Percentiles rank a stretch among this genome's conserved stretches.
These are phyloP conservation scores for Solenopsis fugax DNA, from an alignment of 1,140 invertebrate genomes.

Conservation along the genomic window DNA sequence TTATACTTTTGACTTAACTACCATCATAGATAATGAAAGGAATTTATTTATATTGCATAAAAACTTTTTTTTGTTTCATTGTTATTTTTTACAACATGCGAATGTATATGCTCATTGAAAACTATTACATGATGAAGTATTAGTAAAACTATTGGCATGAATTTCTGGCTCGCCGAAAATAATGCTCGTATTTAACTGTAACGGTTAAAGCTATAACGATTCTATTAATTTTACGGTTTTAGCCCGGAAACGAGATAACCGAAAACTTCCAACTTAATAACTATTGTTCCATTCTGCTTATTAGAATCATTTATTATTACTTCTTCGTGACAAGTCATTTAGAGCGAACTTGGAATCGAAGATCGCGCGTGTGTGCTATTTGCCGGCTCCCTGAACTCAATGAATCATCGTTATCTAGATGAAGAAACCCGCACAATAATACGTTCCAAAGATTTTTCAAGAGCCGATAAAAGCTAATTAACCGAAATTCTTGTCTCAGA, in stretches of 20 bases:
- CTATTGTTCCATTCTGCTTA: slow-evolving; percentile 37
- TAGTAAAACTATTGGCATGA: background rate
- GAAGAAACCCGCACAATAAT: slow-evolving; percentile 67
- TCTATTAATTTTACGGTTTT: slow-evolving; percentile 23
- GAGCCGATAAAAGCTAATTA: slow-evolving; percentile 67
- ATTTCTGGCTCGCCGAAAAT: background rate
- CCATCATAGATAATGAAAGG: background rate
- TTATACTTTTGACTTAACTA: background rate
- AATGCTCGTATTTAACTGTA: background rate
- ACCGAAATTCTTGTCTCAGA: slow-evolving; percentile 62
- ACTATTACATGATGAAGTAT: background rate
- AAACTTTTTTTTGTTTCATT: background rate
- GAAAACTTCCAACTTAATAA: slow-evolving; percentile 52
- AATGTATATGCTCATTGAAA: background rate
- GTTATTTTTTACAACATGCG: background rate
- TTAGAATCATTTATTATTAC: slow-evolving; percentile 71
- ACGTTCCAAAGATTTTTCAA: slow-evolving; percentile 46
- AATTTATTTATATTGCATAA: background rate
- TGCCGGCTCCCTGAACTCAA: slow-evolving; percentile 53
- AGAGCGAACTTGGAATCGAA: slow-evolving; percentile 43
- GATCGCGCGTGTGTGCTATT: slow-evolving; percentile 60
- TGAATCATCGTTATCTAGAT: slow-evolving; percentile 60
- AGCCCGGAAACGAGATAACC: slow-evolving; percentile 17
- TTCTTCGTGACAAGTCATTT: slow-evolving; percentile 60
- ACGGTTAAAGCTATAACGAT: background rate